A percentile compares a stretch with the other conserved stretches of the same genome.
These are phyloP conservation scores for Spisula solida DNA, from an alignment of 2,888 invertebrate genomes.

Conservation along the genomic window DNA sequence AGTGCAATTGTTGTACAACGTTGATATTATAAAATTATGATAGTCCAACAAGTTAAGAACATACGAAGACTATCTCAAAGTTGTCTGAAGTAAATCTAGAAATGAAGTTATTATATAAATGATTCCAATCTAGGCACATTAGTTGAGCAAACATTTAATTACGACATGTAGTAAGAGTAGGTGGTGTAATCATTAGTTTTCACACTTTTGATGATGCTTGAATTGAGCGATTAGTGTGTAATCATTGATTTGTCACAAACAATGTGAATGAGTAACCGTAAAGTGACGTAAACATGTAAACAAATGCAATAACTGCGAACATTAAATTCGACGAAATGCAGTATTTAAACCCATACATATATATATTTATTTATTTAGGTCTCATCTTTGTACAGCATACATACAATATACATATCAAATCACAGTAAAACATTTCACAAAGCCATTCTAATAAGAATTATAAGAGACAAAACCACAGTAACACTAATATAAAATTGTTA, in stretches of 20 bases:
- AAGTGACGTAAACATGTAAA: not conserved
- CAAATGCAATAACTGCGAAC: not conserved
- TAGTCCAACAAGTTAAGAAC: not conserved
- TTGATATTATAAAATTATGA: not conserved
- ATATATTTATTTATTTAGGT: too few species aligned
- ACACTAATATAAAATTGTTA: too few species aligned
- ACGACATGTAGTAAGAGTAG: conserved; percentile 7
- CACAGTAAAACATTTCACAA: too few species aligned
- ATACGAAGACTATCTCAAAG: not conserved
- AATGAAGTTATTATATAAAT: not conserved
- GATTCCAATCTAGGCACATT: not conserved
- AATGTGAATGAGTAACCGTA: not conserved
- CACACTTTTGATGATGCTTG: not conserved
- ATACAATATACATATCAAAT: too few species aligned
- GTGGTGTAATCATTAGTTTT: not conserved
- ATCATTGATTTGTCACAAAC: not conserved
- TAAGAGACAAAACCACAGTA: too few species aligned
- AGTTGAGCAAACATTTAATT: conserved; percentile 1
- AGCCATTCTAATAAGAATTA: too few species aligned
- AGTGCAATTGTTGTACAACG: too few species aligned
- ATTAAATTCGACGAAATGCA: not conserved
- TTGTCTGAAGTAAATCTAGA: not conserved
- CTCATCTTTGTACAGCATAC: too few species aligned
- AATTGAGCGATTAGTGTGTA: not conserved
- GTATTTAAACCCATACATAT: too few species aligned